A percentile compares a stretch with the other conserved stretches of the same genome.
phyloP scores from a whole-genome alignment of 2,888 invertebrate genomes.

The Phengaris arion region DNA sequence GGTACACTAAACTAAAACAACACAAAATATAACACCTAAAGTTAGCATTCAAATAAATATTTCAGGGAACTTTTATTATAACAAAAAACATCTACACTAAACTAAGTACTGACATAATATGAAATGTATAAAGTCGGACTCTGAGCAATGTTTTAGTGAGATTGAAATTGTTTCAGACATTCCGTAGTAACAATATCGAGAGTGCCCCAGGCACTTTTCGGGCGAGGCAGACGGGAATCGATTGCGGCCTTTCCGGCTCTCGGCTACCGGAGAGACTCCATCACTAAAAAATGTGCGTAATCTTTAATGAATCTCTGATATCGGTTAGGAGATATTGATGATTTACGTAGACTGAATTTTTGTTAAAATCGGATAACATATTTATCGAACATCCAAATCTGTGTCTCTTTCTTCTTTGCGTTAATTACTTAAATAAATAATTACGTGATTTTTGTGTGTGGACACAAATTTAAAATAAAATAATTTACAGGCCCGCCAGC shows the following conservation, averaged over 20 bases:
- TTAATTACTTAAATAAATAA: no score
- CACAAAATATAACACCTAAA: not conserved
- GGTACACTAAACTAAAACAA: not conserved
- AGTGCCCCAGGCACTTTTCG: conserved; percentile 87
- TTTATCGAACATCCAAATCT: not conserved
- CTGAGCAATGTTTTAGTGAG: not conserved
- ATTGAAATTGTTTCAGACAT: conserved; percentile 76
- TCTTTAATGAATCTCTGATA: not conserved
- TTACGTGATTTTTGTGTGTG: not conserved
- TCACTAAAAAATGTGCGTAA: conserved; percentile 68
- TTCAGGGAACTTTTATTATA: not conserved
- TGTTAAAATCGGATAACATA: not conserved
- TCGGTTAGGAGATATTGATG: not conserved
- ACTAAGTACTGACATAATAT: not conserved
- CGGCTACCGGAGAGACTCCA: conserved; percentile 68
- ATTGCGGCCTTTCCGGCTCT: conserved; percentile 87
- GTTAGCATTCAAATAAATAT: not conserved
- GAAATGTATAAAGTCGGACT: conserved; percentile 4
- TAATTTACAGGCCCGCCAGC: conserved; percentile 82
- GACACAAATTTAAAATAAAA: not conserved
- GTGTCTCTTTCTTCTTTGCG: not conserved
- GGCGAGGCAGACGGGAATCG: conserved; percentile 88
- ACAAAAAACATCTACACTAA: not conserved
- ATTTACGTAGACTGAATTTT: conserved; percentile 6
- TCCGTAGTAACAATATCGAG: conserved; percentile 92